These are phyloP conservation scores for Trididemnum miniatum DNA, from an alignment of 23 tunicate genomes.

Conservation along the genomic window DNA sequence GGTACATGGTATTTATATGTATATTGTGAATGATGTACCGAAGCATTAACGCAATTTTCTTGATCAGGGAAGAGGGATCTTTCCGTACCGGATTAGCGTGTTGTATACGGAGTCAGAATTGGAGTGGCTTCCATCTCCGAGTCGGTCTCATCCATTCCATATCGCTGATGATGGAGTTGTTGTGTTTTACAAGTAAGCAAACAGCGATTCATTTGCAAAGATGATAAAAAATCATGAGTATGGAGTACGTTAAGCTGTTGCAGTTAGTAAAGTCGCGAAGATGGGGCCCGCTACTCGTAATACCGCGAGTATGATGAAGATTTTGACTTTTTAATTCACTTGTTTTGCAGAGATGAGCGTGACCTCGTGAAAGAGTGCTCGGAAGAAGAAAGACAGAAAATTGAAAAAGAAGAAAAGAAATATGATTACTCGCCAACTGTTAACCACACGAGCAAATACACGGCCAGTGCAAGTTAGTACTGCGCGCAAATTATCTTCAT, in stretches of 20 bases:
- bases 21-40: no score
- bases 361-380: conserved; percentile 29
- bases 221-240: no score
- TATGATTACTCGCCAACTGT: conserved; percentile 29
- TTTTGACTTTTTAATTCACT: no score
- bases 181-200: conserved; percentile 65
- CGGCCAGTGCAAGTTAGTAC: conserved; percentile 10
- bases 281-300: no score
- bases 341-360: conserved; percentile 37
- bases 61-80: conserved; percentile 48
- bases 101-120: conserved; percentile 57
- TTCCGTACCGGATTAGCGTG: conserved; percentile 69
- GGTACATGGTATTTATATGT: no score
- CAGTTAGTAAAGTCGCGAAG: no score
- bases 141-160: conserved; percentile 27
- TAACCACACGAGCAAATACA: neutral
- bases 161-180: conserved; percentile 75
- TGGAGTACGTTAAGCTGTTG: no score
- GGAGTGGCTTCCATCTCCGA: conserved; percentile 60
- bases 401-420: conserved; percentile 39
- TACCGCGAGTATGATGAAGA: no score
- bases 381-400: conserved; percentile 24
- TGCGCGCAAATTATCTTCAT: no score
- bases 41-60: neutral
- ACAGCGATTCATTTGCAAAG: no score